These are phyloP conservation scores for Mythimna ferrago DNA, from an alignment of 2,888 invertebrate species.

Conservation along the genomic window DNA sequence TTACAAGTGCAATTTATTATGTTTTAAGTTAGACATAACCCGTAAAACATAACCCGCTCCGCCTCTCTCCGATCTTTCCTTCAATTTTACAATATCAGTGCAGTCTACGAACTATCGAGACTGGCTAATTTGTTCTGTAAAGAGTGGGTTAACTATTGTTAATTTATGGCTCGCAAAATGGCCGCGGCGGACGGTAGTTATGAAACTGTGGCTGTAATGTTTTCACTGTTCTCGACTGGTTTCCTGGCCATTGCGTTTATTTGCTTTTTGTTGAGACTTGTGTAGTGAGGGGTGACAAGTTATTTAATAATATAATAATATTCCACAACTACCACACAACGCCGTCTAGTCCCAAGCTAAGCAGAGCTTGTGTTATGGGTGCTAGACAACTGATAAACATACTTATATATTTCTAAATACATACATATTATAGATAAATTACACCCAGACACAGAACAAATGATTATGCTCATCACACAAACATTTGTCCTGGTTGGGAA, in stretches of 20 bases:
- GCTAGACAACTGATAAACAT: no score
- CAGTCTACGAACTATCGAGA: conserved; percentile 65
- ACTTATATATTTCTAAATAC: no score
- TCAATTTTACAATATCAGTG: conserved; percentile 54
- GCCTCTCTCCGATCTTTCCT: neutral
- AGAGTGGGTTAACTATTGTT: conserved; percentile 70
- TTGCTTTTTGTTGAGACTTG: conserved; percentile 36
- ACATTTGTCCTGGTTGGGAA: no score
- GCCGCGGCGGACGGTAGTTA: conserved; percentile 43
- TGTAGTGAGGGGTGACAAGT: neutral
- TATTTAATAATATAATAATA: no score
- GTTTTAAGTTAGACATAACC: neutral
- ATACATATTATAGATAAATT: no score
- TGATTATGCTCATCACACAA: no score
- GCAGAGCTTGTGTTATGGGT: no score
- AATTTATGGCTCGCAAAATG: conserved; percentile 66
- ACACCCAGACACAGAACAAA: no score
- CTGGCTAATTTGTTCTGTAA: conserved; percentile 71
- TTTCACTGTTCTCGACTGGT: conserved; percentile 42
- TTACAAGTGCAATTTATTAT: no score
- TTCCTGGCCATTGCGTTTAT: conserved; percentile 53
- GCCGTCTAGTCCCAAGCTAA: no score
- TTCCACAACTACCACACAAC: no score
- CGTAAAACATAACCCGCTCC: conserved; percentile 25
- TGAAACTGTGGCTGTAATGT: conserved; percentile 49